Evolutionary conservation across 2,888 invertebrate genomes (phyloP).

Genomic region (Patella caerulea): DNA sequence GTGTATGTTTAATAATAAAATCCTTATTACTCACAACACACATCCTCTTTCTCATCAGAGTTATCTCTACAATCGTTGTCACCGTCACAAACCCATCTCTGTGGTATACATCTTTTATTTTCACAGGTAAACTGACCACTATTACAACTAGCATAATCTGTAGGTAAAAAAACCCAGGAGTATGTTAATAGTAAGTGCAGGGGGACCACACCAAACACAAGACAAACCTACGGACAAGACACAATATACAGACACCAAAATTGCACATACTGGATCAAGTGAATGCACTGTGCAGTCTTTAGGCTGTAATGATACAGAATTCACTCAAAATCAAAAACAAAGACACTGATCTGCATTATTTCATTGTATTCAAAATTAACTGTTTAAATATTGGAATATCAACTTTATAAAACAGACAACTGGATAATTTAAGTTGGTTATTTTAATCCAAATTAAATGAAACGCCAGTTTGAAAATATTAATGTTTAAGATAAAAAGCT

Average conservation of each 20-base stretch:
- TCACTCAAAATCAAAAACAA: neutral
- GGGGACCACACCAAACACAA: no score
- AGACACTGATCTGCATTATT: no score
- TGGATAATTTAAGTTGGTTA: no score
- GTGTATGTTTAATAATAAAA: no score
- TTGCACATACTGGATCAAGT: neutral
- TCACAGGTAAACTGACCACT: slow-evolving; percentile 80
- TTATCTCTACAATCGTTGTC: slow-evolving; percentile 65
- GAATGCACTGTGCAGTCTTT: neutral
- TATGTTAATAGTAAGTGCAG: neutral
- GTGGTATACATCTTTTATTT: slow-evolving; percentile 77
- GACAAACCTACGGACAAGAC: no score
- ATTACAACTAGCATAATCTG: slow-evolving; percentile 74
- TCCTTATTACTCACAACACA: slow-evolving; percentile 48
- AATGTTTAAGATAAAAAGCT: no score
- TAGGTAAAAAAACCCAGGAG: slow-evolving; percentile 19
- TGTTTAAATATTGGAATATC: no score
- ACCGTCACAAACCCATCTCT: slow-evolving; percentile 62
- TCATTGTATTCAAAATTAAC: no score
- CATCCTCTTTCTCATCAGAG: slow-evolving; percentile 59
- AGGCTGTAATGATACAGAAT: neutral
- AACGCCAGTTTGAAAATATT: no score
- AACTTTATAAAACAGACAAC: no score
- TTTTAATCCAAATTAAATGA: no score
- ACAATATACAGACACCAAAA: no score